A percentile compares a stretch with the other conserved stretches of the same genome.
These are phyloP conservation scores for Urophycis tenuis DNA, from an alignment of 2,797 vertebrate genomes.

Conservation along the genomic window DNA sequence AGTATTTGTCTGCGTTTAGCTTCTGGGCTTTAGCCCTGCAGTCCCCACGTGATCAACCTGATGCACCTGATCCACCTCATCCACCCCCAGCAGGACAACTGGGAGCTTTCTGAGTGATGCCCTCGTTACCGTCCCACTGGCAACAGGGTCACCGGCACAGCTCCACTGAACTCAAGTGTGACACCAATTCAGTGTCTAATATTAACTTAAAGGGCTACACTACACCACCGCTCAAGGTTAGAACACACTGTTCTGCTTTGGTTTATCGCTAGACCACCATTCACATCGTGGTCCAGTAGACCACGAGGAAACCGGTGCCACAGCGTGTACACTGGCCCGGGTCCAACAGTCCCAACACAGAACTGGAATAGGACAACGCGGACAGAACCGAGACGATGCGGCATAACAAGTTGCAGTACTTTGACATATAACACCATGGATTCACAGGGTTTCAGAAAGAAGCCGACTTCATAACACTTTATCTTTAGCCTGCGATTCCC, in stretches of 20 bases:
- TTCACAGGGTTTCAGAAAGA: too few relatives aligned
- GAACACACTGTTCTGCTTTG: background rate
- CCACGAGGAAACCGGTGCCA: too few relatives aligned
- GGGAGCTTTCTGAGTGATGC: background rate
- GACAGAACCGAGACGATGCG: background rate
- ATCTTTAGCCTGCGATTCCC: conserved; percentile 36
- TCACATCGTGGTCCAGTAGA: background rate
- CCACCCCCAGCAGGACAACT: background rate
- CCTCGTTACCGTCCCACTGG: background rate
- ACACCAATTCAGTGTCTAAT: background rate
- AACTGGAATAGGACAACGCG: too few relatives aligned
- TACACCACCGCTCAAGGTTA: background rate
- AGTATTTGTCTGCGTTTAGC: too few relatives aligned
- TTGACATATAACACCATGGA: background rate
- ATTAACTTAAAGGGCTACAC: conserved; percentile 5
- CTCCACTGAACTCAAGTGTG: background rate
- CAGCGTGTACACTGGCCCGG: too few relatives aligned
- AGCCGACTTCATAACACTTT: conserved; percentile 13
- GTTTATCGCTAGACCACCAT: background rate
- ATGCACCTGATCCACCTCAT: too few relatives aligned
- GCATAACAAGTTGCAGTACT: background rate
- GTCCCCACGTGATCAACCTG: background rate
- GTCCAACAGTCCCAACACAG: too few relatives aligned
- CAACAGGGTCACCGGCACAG: conserved; percentile 1
- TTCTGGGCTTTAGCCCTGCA: too few relatives aligned